phyloP scores from a whole-genome alignment of 2,113 vertebrate species.

The Tylochromis polylepis region DNA sequence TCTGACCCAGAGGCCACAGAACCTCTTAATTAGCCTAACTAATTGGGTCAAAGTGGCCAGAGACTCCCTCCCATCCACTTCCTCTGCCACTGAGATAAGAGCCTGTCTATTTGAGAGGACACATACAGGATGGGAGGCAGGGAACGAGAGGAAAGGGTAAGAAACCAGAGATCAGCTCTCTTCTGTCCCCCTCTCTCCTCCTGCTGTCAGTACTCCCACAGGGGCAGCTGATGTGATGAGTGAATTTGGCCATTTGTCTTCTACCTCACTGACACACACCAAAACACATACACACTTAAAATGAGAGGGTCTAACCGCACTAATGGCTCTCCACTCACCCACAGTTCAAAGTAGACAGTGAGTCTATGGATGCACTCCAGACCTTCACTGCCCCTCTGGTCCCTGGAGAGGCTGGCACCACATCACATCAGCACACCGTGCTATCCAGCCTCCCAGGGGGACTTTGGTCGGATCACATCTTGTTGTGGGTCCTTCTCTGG shows the following conservation, averaged over 20 bases:
- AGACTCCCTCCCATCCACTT: constrained; percentile 55
- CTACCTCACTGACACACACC: constrained; percentile 25
- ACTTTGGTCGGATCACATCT: constrained; percentile 12
- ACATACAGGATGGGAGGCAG: constrained; percentile 19
- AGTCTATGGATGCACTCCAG: constrained; percentile 37
- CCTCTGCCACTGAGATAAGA: constrained; percentile 68
- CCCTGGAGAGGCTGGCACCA: constrained; percentile 38
- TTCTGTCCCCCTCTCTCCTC: constrained; percentile 10
- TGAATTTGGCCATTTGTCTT: constrained; percentile 75
- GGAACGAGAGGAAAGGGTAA: neutral
- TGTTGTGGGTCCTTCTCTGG: neutral
- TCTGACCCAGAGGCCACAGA: constrained; percentile 43
- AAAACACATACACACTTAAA: constrained; percentile 8
- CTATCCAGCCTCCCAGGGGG: constrained; percentile 15
- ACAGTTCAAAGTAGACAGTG: constrained; percentile 49
- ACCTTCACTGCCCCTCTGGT: constrained; percentile 18
- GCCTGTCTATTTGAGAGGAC: constrained; percentile 8
- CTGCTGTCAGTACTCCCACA: constrained; percentile 45
- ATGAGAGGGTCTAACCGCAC: constrained; percentile 13
- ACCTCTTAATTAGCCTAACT: constrained; percentile 65
- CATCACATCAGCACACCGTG: constrained; percentile 30
- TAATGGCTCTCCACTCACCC: constrained; percentile 62
- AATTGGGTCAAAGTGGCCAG: constrained; percentile 62
- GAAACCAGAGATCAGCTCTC: constrained; percentile 41
- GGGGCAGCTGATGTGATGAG: constrained; percentile 67